phyloP scores from a whole-genome alignment of 1,140 invertebrate genomes.

The Drosophila sulfurigaster region DNA sequence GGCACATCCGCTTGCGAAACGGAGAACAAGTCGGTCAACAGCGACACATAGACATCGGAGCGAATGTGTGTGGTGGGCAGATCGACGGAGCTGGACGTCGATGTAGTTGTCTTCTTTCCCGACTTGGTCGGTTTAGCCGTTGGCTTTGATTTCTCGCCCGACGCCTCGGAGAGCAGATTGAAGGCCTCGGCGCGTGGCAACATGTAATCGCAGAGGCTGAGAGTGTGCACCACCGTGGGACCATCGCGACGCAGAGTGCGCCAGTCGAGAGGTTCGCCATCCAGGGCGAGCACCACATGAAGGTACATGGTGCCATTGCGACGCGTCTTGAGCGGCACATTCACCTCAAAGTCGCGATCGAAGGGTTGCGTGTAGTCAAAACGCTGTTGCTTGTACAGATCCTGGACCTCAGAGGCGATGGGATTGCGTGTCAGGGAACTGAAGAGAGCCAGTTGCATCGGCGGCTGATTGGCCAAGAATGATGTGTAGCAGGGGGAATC shows the following conservation, averaged over 20 bases:
- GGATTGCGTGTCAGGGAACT: conserved; percentile 86
- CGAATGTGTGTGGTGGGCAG: conserved; percentile 87
- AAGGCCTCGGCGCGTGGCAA: conserved; percentile 91
- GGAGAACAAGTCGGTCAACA: conserved; percentile 88
- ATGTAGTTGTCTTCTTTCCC: not conserved
- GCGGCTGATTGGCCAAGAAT: conserved; percentile 86
- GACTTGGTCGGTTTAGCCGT: not conserved
- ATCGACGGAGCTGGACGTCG: not conserved
- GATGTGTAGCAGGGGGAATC: conserved; percentile 87
- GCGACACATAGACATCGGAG: conserved; percentile 87
- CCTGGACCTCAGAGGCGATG: conserved; percentile 77
- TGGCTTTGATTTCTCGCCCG: conserved; percentile 56
- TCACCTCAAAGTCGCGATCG: conserved; percentile 87
- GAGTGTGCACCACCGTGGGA: conserved; percentile 86
- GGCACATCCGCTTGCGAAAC: conserved; percentile 87
- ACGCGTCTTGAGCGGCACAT: conserved; percentile 89
- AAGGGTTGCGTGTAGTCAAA: conserved; percentile 86
- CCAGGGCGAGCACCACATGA: conserved; percentile 87
- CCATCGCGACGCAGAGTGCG: conserved; percentile 86
- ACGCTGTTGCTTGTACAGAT: conserved; percentile 81
- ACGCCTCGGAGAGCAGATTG: conserved; percentile 89
- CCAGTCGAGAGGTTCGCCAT: conserved; percentile 86
- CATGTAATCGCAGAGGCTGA: conserved; percentile 89
- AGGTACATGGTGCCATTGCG: conserved; percentile 92
- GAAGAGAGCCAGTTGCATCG: conserved; percentile 87